phyloP scores from a whole-genome alignment of 1,140 invertebrate species.

The Episyrphus balteatus region DNA sequence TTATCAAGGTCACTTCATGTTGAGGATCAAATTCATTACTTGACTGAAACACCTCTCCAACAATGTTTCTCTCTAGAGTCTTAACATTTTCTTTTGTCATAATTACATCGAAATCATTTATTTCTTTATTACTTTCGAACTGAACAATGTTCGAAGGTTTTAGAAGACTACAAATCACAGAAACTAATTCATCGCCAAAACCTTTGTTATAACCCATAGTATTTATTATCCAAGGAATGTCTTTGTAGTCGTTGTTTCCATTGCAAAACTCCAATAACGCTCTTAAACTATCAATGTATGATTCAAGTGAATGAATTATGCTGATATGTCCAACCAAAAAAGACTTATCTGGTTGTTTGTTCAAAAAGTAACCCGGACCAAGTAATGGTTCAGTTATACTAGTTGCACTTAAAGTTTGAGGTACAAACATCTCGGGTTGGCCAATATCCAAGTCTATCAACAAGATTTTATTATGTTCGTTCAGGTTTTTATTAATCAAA shows the following conservation, averaged over 20 bases:
- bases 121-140: slow-evolving; percentile 36
- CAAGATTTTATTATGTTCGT: slow-evolving; percentile 36
- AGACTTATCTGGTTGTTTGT: slow-evolving; percentile 26
- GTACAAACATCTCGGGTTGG: slow-evolving; percentile 60
- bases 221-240: slow-evolving; percentile 47
- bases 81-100: slow-evolving; percentile 31
- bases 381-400: slow-evolving; percentile 48
- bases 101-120: slow-evolving; percentile 40
- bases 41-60: slow-evolving; percentile 5
- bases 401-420: slow-evolving; percentile 52
- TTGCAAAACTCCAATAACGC: slow-evolving; percentile 32
- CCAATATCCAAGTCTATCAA: slow-evolving; percentile 68
- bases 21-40: slow-evolving; percentile 5
- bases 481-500: slow-evolving; percentile 50
- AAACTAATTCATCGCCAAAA: slow-evolving; percentile 42
- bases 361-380: slow-evolving; percentile 52
- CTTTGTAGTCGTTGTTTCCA: slow-evolving; percentile 14
- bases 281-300: slow-evolving; percentile 41
- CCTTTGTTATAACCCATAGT: slow-evolving; percentile 51
- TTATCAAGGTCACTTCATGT: slow-evolving; percentile 12
- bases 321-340: slow-evolving; percentile 42
- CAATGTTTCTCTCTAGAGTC: slow-evolving; percentile 10
- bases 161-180: slow-evolving; percentile 36
- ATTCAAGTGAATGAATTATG: slow-evolving; percentile 37
- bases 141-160: slow-evolving; percentile 44